These are phyloP conservation scores for Ernsta delagoae DNA, from an alignment of 2,888 invertebrate species.

Conservation along the genomic window DNA sequence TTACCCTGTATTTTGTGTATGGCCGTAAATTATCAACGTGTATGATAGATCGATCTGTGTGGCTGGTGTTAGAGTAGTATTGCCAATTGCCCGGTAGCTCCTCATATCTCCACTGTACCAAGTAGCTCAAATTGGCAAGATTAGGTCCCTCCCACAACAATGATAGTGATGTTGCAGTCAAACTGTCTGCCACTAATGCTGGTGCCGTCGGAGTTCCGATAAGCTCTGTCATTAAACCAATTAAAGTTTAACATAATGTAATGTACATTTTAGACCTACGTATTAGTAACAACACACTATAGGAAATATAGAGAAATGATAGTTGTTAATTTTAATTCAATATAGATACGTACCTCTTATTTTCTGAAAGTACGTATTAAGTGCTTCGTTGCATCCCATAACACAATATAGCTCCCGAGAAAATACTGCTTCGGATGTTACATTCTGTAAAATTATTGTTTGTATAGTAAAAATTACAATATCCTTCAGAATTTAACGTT, in stretches of 20 bases:
- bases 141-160: constrained; percentile 90
- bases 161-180: constrained; percentile 91
- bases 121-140: constrained; percentile 83
- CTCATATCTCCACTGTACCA: constrained; percentile 91
- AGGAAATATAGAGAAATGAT: too few species aligned
- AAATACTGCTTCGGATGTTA: constrained; percentile 87
- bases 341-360: constrained; percentile 87
- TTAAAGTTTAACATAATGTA: neutral
- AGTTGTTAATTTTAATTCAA: too few species aligned
- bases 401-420: constrained; percentile 91
- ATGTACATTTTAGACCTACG: too few species aligned
- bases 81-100: constrained; percentile 91
- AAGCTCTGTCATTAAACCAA: constrained; percentile 67
- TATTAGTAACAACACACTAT: neutral
- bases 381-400: constrained; percentile 92
- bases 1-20: constrained; percentile 95
- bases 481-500: too few species aligned
- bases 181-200: constrained; percentile 90
- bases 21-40: constrained; percentile 92
- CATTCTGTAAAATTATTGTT: constrained; percentile 82
- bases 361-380: constrained; percentile 89
- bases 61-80: constrained; percentile 90
- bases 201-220: constrained; percentile 90
- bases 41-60: constrained; percentile 87
- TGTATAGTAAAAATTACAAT: neutral